A percentile compares a stretch with the other conserved stretches of the same genome.
Evolutionary conservation across 2,113 vertebrate genomes (phyloP).

Genomic region (Zingel zingel): DNA sequence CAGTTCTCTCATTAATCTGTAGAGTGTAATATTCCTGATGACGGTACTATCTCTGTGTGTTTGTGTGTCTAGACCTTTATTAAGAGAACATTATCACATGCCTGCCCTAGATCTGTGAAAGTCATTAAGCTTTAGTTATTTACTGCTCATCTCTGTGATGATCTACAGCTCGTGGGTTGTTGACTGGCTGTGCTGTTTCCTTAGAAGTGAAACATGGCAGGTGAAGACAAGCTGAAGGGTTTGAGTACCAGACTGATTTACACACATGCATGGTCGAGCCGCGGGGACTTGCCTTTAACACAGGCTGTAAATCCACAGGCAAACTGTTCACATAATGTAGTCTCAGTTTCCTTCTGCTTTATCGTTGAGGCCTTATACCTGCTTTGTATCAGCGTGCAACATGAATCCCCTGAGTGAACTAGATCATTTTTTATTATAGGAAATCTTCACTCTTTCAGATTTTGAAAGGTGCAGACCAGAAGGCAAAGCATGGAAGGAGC

Average conservation of each 20-base stretch:
- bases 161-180: background rate
- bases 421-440: background rate
- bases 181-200: background rate
- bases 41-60: background rate
- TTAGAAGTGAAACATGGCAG: background rate
- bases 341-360: slow-evolving; percentile 21
- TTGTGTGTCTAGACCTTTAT: too few relatives aligned
- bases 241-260: slow-evolving; percentile 10
- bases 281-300: background rate
- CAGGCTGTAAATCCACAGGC: slow-evolving; percentile 32
- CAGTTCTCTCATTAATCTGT: background rate
- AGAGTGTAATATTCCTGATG: background rate
- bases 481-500: background rate
- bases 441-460: background rate
- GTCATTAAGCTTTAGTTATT: background rate
- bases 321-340: slow-evolving; percentile 12
- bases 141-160: background rate
- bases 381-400: background rate
- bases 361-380: slow-evolving; percentile 5
- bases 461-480: background rate
- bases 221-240: background rate
- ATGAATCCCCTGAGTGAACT: background rate
- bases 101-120: background rate
- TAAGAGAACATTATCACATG: background rate
- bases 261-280: background rate